Evolutionary conservation across 2,113 vertebrate genomes (phyloP).

Genomic region (Calypte anna): DNA sequence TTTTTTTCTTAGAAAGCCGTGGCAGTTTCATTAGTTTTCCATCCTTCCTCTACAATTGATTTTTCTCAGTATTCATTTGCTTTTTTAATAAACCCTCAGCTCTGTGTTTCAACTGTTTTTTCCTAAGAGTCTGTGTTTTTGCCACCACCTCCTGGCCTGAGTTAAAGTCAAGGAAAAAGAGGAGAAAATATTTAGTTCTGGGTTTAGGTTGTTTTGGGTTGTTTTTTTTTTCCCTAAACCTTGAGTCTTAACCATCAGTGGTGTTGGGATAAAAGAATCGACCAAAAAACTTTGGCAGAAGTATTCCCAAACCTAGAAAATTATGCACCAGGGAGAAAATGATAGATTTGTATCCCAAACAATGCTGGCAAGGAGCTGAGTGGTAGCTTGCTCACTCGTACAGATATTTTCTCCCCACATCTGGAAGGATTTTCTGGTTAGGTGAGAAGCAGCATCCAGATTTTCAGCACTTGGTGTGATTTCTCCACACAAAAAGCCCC

Average conservation of each 20-base stretch:
- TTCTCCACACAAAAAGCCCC: background rate
- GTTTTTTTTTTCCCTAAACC: background rate
- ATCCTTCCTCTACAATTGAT: background rate
- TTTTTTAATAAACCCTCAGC: background rate
- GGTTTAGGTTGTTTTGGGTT: background rate
- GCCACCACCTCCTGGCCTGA: background rate
- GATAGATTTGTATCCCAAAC: background rate
- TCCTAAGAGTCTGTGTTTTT: background rate
- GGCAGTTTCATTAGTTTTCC: conserved; percentile 41
- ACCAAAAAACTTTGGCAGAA: background rate
- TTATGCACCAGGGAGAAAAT: background rate
- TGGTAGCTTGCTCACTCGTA: background rate
- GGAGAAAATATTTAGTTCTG: background rate
- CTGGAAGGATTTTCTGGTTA: conserved; percentile 17
- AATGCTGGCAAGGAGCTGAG: background rate
- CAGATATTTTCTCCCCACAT: background rate
- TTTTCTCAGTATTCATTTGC: background rate
- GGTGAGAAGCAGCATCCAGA: conserved; percentile 22
- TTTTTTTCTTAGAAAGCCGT: conserved; percentile 27
- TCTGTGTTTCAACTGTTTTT: background rate
- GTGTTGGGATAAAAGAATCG: background rate
- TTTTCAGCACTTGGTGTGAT: background rate
- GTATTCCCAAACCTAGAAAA: background rate
- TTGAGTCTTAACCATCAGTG: background rate
- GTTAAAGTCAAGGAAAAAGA: background rate